Evolutionary conservation across 35 echinoderm and acorn worm genomes (phyloP).

Genomic region (Strongylocentrotus purpuratus): DNA sequence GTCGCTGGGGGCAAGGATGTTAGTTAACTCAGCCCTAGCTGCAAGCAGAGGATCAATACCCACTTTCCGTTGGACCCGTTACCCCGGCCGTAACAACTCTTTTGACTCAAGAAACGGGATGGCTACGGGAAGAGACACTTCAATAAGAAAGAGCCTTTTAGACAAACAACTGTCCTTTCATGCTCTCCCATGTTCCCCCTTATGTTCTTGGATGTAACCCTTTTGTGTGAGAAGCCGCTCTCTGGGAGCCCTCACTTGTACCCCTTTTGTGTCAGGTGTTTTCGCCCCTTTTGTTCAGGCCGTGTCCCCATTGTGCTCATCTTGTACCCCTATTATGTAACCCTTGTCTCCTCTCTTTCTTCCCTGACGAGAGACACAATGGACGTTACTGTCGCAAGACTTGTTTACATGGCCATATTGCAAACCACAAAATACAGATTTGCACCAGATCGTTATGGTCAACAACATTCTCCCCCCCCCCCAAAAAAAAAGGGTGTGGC

Average conservation of each 20-base stretch:
- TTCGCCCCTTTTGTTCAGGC: neutral
- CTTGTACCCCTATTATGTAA: slow-evolving; percentile 35
- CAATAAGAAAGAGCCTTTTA: neutral
- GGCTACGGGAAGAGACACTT: neutral
- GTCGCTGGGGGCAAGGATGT: neutral
- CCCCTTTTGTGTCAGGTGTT: neutral
- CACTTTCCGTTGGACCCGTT: neutral
- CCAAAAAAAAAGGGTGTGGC: neutral
- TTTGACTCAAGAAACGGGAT: neutral
- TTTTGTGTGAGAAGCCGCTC: neutral
- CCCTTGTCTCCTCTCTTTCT: neutral
- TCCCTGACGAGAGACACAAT: neutral
- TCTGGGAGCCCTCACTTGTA: neutral
- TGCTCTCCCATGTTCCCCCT: neutral
- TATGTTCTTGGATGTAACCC: neutral
- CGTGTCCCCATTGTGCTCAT: neutral
- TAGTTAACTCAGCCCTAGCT: neutral
- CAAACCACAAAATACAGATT: slow-evolving; percentile 32
- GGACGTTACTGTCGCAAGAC: neutral
- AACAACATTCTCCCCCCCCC: neutral
- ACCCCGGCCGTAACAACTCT: neutral
- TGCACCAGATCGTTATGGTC: neutral
- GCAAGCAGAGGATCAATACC: neutral
- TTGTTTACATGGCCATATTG: slow-evolving; percentile 22
- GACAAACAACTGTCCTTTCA: slow-evolving; percentile 16